Percentiles rank a stretch among this genome's conserved stretches.
Evolutionary conservation across 2,888 invertebrate genomes (phyloP).

Genomic region (Crepidodera aurea): DNA sequence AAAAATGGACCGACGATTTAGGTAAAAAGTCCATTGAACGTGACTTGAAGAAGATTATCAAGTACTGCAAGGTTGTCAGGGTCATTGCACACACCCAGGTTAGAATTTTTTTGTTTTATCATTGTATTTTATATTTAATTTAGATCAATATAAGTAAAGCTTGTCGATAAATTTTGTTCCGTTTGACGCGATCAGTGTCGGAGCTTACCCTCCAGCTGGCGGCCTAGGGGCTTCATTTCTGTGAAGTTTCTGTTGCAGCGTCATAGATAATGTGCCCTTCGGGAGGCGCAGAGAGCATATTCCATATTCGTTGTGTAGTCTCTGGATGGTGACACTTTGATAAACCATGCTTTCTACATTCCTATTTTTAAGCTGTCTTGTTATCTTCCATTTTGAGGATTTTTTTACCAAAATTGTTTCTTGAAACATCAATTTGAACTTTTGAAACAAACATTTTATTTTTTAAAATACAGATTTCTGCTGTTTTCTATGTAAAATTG

Average conservation of each 20-base stretch:
- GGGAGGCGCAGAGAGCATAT: slow-evolving; percentile 73
- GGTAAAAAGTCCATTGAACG: slow-evolving; percentile 97
- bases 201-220: slow-evolving; percentile 61
- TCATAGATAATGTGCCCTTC: slow-evolving; percentile 71
- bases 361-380: slow-evolving; percentile 25
- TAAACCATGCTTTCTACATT: slow-evolving; percentile 76
- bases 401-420: too few species aligned
- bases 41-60: slow-evolving; percentile 96
- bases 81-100: slow-evolving; percentile 98
- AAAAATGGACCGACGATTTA: slow-evolving; percentile 98
- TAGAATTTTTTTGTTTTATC: slow-evolving; percentile 53
- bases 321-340: slow-evolving; percentile 73
- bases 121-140: too few species aligned
- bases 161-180: too few species aligned
- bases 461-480: too few species aligned
- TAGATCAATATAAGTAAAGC: too few species aligned
- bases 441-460: too few species aligned
- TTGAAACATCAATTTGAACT: too few species aligned
- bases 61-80: slow-evolving; percentile 96
- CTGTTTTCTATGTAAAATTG: too few species aligned
- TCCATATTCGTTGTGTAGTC: slow-evolving; percentile 78
- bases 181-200: slow-evolving; percentile 57
- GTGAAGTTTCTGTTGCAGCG: slow-evolving; percentile 64
- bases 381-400: too few species aligned
- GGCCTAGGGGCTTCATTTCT: slow-evolving; percentile 46